Base-by-base conservation (phyloP, 2,113 vertebrate genomes). In the Toxotes chatareus region DNA sequence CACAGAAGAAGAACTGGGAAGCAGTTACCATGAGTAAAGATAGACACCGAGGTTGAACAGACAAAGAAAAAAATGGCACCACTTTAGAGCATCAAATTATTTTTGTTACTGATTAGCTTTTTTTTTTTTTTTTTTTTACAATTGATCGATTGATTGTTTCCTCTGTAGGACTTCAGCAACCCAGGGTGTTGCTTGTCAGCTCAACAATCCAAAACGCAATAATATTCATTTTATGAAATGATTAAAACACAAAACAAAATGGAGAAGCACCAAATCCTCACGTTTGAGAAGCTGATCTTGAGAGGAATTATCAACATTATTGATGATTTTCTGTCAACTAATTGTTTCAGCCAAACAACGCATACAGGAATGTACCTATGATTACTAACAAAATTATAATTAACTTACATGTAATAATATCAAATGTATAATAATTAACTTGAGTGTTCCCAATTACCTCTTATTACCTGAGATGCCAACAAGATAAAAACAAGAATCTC, bases 401-500 rank as follows among this genome's bases (percentile, higher is more conserved):
- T 36, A 46, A 66, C 49, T 32, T 34, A n/a, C 12, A 74, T 36
- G 42, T 62, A 38, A 63, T 71, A 40, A 46, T 27, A 31, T 67
- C 56, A 65, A 73, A 51, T 67, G 32, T 4, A 19, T 36, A 40
- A 32, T 57, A 63, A 74, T 47, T 47, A 66, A 14, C 4, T 16
- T 72, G 9, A 70, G 46, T 16, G 34, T 68, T 46, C n/a, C 67
- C 14, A 46, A 16, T 2, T 9, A 44, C 57, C 14, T 62, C 38
- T 73, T 56, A 61, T 70, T 36, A 59, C 36, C 38, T 51, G 49
- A 74, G 27, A 67, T 42, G 8, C 4, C 19, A 57, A 63, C 19
- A 47, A 83, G 27, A 76, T 64, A 44, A 63, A 69, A 67, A 70
- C 5, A 74, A 72, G 7, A 68, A 38, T 46, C 16, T 46, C 36